Percentiles rank a stretch among this genome's conserved stretches.
These are phyloP conservation scores for Spodoptera exigua DNA, from an alignment of 2,888 invertebrate species.

Conservation along the genomic window DNA sequence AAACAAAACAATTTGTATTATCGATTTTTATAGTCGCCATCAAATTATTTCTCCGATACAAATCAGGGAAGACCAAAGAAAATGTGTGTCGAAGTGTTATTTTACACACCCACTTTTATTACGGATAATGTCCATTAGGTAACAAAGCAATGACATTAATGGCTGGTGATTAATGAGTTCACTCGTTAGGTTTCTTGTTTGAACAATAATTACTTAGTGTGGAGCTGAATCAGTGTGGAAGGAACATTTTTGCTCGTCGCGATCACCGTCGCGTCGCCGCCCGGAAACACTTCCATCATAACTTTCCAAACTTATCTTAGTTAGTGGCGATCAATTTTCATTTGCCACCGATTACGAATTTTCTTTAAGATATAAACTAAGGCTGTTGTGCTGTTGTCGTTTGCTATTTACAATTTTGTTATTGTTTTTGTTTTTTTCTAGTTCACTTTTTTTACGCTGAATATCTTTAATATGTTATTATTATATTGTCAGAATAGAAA, in stretches of 20 bases:
- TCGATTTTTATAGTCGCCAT: neutral
- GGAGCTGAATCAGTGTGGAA: conserved; percentile 71
- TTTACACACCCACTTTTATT: conserved; percentile 57
- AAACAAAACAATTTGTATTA: no score
- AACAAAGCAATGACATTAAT: conserved; percentile 69
- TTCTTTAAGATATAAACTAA: conserved; percentile 71
- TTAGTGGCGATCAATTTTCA: conserved; percentile 87
- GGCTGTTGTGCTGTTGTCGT: conserved; percentile 56
- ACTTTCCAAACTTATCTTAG: conserved; percentile 86
- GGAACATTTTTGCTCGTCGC: conserved; percentile 73
- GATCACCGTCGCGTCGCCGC: conserved; percentile 63
- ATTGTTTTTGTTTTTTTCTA: neutral
- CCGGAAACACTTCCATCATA: conserved; percentile 79
- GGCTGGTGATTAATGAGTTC: conserved; percentile 75
- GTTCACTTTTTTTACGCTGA: neutral
- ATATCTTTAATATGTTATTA: no score
- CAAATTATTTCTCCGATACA: conserved; percentile 8
- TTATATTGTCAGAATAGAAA: no score
- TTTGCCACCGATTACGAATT: conserved; percentile 81
- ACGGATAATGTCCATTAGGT: conserved; percentile 66
- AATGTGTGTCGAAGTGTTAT: conserved; percentile 29
- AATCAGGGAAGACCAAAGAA: conserved; percentile 9
- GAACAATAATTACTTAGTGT: conserved; percentile 78
- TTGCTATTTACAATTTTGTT: conserved; percentile 34
- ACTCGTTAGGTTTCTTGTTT: conserved; percentile 79